Conservation (phyloP, 2,888 invertebrate species). For the Cepaea hortensis region DNA sequence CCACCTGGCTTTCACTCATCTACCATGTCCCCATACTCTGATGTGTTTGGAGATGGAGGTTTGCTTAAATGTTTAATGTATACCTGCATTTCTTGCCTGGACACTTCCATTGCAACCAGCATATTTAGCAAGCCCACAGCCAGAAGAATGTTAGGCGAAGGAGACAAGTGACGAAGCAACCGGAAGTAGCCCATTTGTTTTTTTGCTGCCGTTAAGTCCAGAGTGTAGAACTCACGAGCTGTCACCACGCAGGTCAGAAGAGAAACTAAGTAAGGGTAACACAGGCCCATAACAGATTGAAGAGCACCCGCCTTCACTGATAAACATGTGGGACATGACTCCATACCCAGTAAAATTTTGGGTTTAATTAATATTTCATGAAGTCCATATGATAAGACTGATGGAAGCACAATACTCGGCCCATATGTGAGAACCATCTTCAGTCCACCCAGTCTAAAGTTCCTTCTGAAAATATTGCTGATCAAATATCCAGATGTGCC, state of each 20-base stretch:
- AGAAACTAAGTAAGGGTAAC: conserved; percentile 41
- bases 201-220: not conserved
- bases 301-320: not conserved
- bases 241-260: conserved; percentile 21
- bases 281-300: conserved; percentile 19
- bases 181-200: conserved; percentile 12
- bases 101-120: conserved; percentile 22
- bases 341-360: conserved; percentile 28
- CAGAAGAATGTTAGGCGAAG: not conserved
- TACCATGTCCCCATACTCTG: not conserved
- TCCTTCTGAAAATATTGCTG: conserved; percentile 26
- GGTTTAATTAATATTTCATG: conserved; percentile 30
- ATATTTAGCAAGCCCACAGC: conserved; percentile 12
- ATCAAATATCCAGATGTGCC: conserved; percentile 4
- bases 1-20: not conserved
- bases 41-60: conserved; percentile 13
- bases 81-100: not conserved
- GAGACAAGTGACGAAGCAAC: conserved; percentile 24
- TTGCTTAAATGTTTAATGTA: conserved; percentile 30
- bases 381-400: not conserved
- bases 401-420: conserved; percentile 19
- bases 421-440: conserved; percentile 12
- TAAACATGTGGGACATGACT: conserved; percentile 26
- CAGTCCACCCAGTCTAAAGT: conserved; percentile 42
- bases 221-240: conserved; percentile 37